Evolutionary conservation across 2,113 vertebrate species (phyloP), one percentile per base, ranked within the genome.

Genomic region (Beaufortia kweichowensis): DNA sequence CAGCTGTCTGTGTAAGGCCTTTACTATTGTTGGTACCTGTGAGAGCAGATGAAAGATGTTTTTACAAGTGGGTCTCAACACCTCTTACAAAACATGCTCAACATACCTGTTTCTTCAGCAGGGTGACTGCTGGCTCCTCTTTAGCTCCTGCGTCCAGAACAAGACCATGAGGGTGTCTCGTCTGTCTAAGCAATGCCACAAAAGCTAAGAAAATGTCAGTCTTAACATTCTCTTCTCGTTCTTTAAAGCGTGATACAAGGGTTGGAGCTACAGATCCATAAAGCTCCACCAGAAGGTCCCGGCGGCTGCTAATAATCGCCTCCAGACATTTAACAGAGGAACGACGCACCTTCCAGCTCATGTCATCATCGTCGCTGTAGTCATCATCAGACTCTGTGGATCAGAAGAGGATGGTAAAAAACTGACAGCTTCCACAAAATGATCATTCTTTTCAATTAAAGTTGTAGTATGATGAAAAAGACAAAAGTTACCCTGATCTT

Each of bases 341-440:
- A 77, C 96, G 93, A 0, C 96, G 94, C 4, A 98, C 96, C 78
- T 98, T 98, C 96, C 96, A 98, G 88, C 96, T 98, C 93, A 96
- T 92, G 61, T 96, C 96, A 0, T 98, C 96, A 0, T 97, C 96
- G 0, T 98, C 96, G 0, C 95, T 98, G 90, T 98, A 98, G 60
- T 96, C 95, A 0, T 96, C 96, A 0, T 95, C 95, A 0, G 94
- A 95, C 39, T 95, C 96, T 98, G 84, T 8, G n/a, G 67, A 46
- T 19, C 19, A 2, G 35, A 64, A 19, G 61, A 15, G 19, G 14
- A 28, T 35, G 12, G 24, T 14, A 8, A 21, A 35, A 4, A 48
- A 15, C 3, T 6, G 7, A 5, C 21, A 14, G 46, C 21, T 21
- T 10, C 26, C 1, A 31, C 10, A 2, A 9, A 28, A 24, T 46